A percentile compares a stretch with the other conserved stretches of the same genome.
phyloP scores from a whole-genome alignment of 2,113 vertebrate genomes.

The Calypte anna region DNA sequence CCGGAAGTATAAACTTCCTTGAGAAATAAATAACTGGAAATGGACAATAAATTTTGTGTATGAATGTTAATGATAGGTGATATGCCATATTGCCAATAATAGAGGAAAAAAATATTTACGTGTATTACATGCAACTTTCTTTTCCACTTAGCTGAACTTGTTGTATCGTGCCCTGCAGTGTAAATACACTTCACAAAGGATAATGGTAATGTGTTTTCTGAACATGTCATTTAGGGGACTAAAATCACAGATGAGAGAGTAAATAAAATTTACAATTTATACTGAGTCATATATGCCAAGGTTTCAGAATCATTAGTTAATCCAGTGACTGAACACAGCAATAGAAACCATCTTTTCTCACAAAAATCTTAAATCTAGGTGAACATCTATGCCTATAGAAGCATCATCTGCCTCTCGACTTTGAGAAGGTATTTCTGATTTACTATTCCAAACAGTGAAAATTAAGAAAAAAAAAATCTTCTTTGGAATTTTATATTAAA shows the following conservation, averaged over 20 bases:
- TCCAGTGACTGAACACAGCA: slow-evolving; percentile 10
- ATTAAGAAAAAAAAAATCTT: neutral
- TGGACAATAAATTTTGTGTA: neutral
- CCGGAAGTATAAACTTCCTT: neutral
- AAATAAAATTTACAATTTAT: slow-evolving; percentile 65
- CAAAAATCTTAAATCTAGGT: slow-evolving; percentile 33
- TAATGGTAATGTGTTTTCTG: slow-evolving; percentile 50
- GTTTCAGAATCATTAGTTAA: slow-evolving; percentile 59
- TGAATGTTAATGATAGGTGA: neutral
- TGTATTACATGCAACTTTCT: neutral
- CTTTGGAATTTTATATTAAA: neutral
- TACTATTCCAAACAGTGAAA: neutral
- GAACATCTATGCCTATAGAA: neutral
- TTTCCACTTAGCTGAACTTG: slow-evolving; percentile 16
- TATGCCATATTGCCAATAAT: neutral
- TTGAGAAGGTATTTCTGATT: slow-evolving; percentile 29
- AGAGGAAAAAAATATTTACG: neutral
- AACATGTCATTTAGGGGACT: slow-evolving; percentile 63
- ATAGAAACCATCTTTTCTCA: slow-evolving; percentile 19
- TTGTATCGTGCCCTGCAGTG: neutral
- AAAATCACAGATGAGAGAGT: slow-evolving; percentile 46
- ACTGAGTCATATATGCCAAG: slow-evolving; percentile 1
- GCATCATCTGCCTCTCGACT: neutral
- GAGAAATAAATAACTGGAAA: neutral
- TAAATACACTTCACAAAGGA: slow-evolving; percentile 21